These are phyloP conservation scores for Peromyscus eremicus DNA, from an alignment of 2,797 vertebrate genomes.

Conservation along the genomic window DNA sequence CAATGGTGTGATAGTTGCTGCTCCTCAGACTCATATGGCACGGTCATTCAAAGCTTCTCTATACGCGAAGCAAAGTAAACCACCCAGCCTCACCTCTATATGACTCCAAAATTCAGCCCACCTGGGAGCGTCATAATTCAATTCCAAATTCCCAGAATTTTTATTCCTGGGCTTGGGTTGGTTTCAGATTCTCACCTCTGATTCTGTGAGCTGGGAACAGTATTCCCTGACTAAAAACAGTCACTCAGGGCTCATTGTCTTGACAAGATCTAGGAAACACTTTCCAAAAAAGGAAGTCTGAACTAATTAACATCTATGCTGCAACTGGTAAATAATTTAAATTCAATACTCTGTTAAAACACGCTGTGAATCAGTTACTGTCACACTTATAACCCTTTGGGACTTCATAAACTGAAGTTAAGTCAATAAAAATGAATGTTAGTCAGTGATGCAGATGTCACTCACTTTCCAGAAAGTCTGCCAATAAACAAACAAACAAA, in stretches of 20 bases:
- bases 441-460: conserved; percentile 6
- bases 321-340: conserved; percentile 62
- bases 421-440: conserved; percentile 60
- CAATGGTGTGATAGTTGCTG: not conserved
- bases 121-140: conserved; percentile 21
- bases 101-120: not conserved
- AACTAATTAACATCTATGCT: conserved; percentile 53
- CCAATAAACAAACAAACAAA: conserved; percentile 24
- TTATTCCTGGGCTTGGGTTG: not conserved
- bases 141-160: conserved; percentile 29
- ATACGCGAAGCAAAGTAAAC: not conserved
- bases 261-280: not conserved
- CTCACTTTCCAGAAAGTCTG: conserved; percentile 31
- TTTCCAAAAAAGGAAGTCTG: conserved; percentile 19
- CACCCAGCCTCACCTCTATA: not conserved
- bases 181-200: conserved; percentile 29
- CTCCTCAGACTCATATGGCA: not conserved
- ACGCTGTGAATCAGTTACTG: conserved; percentile 58
- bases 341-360: conserved; percentile 64
- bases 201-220: not conserved
- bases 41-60: not conserved
- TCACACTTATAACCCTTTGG: not conserved
- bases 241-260: not conserved
- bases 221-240: not conserved
- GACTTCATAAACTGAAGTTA: conserved; percentile 57